These are phyloP conservation scores for Lutra lutra DNA, from an alignment of 2,797 vertebrate species.

Conservation along the genomic window DNA sequence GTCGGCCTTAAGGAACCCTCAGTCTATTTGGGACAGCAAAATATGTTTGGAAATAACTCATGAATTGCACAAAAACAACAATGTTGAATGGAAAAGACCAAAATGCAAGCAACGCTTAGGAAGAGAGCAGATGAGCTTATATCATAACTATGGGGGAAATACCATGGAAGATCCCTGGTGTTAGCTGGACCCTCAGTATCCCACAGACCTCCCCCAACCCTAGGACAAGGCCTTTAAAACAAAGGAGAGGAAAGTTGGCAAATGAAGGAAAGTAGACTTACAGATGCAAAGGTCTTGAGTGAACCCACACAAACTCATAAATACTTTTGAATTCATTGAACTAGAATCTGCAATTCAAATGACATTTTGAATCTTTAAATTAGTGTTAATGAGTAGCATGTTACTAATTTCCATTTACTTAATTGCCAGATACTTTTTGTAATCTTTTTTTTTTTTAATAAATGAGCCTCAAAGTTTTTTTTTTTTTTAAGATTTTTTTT, in stretches of 20 bases:
- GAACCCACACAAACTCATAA: background rate
- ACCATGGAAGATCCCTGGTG: rapidly evolving
- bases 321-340: background rate
- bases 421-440: background rate
- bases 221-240: background rate
- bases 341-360: background rate
- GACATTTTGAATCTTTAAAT: background rate
- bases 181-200: background rate
- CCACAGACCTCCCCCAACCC: background rate
- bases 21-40: background rate
- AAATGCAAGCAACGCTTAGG: background rate
- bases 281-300: background rate
- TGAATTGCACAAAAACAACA: background rate
- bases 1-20: background rate
- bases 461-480: no score
- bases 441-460: no score
- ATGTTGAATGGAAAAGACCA: background rate
- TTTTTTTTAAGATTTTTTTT: no score
- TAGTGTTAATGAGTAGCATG: background rate
- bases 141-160: background rate
- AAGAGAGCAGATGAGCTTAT: background rate
- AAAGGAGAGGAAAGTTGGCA: background rate
- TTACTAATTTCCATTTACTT: background rate
- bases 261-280: background rate
- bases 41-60: background rate